Percentiles rank a stretch among this genome's conserved stretches.
Conservation (phyloP, 2,888 invertebrate genomes). For the Mechanitis messenoides region DNA sequence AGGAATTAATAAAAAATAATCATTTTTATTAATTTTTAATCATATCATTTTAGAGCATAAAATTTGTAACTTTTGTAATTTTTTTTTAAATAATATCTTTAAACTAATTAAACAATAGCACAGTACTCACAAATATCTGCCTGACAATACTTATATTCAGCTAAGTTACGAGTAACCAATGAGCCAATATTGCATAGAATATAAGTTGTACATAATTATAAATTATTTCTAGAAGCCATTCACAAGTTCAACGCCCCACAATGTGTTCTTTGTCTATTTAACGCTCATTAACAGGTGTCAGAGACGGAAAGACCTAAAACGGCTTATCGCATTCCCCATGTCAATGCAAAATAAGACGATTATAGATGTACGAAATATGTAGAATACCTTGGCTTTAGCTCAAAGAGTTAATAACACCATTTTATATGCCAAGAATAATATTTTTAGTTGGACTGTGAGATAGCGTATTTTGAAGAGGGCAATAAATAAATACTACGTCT, state of each 20-base stretch:
- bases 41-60: no score
- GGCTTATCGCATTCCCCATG: slow-evolving; percentile 8
- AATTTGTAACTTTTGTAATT: no score
- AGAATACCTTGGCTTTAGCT: slow-evolving; percentile 56
- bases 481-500: slow-evolving; percentile 37
- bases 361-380: slow-evolving; percentile 13
- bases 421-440: slow-evolving; percentile 69
- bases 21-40: no score
- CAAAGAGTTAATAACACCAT: slow-evolving; percentile 58
- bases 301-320: neutral
- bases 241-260: no score
- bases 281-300: slow-evolving; percentile 18
- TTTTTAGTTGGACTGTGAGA: slow-evolving; percentile 61
- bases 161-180: no score
- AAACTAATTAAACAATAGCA: neutral
- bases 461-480: slow-evolving; percentile 45
- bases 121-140: neutral
- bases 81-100: no score
- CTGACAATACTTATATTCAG: neutral
- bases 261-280: no score
- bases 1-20: no score
- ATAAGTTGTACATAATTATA: no score
- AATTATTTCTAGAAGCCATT: no score
- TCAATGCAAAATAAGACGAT: slow-evolving; percentile 12
- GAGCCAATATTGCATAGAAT: no score